phyloP scores from a whole-genome alignment of 2,113 vertebrate genomes.

The Rhinichthys klamathensis region DNA sequence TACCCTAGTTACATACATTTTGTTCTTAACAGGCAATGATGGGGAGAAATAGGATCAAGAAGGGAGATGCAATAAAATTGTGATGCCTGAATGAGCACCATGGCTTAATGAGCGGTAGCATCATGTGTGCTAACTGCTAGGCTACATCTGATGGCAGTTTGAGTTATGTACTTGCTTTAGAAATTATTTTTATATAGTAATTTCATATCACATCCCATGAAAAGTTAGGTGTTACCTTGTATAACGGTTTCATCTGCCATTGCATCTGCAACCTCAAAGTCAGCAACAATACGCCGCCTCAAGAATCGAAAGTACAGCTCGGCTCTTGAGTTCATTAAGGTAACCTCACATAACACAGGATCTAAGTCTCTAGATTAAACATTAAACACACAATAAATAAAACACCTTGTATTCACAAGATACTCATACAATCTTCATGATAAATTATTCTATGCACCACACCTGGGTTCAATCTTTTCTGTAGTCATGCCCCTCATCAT shows the following conservation, averaged over 20 bases:
- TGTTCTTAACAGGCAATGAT: not conserved
- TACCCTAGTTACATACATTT: not conserved
- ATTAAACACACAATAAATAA: constrained; percentile 39
- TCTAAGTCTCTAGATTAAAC: constrained; percentile 85
- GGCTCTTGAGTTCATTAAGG: constrained; percentile 93
- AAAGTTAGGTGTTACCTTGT: constrained; percentile 79
- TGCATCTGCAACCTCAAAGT: constrained; percentile 94
- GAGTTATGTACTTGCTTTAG: not conserved
- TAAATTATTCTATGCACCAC: not conserved
- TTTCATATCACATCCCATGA: not conserved
- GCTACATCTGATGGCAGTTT: not conserved
- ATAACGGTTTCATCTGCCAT: constrained; percentile 83
- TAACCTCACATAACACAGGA: constrained; percentile 92
- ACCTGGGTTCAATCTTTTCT: constrained; percentile 95
- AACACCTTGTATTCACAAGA: constrained; percentile 2
- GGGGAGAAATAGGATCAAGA: no score
- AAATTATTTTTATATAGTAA: not conserved
- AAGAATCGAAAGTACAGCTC: constrained; percentile 96
- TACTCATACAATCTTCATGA: not conserved
- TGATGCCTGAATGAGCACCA: not conserved
- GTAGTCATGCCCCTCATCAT: constrained; percentile 87
- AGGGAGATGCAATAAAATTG: no score
- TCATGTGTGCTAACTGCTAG: not conserved
- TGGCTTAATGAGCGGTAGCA: not conserved
- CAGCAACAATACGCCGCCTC: constrained; percentile 85